A percentile compares a stretch with the other conserved stretches of the same genome.
Conservation (phyloP, 2,113 vertebrate genomes). For the Tragelaphus scriptus region DNA sequence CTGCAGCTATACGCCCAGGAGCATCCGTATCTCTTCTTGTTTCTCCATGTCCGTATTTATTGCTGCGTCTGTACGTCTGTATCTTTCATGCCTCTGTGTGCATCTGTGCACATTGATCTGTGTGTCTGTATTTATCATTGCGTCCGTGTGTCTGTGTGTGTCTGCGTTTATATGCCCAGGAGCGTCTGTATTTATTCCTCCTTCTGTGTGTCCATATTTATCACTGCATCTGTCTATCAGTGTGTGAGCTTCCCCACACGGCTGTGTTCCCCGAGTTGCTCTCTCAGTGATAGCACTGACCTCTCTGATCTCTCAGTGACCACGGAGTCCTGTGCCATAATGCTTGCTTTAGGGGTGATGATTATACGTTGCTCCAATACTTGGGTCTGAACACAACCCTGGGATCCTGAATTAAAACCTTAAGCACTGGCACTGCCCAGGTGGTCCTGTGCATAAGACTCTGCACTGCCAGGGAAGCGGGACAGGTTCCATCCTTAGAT, state of each 20-base stretch:
- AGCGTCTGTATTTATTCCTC: accelerated
- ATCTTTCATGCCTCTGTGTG: neutral
- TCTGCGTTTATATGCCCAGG: accelerated
- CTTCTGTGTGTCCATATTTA: accelerated
- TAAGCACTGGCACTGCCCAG: neutral
- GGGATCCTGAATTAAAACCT: neutral
- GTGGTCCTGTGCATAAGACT: accelerated
- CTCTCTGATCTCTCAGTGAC: neutral
- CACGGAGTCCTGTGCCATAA: accelerated
- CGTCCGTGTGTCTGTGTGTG: accelerated
- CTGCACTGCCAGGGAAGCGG: accelerated
- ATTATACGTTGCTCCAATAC: accelerated
- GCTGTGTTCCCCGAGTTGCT: accelerated
- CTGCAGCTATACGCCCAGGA: neutral
- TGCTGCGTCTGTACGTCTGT: neutral
- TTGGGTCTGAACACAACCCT: neutral
- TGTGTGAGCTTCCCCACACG: accelerated
- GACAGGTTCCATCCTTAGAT: accelerated
- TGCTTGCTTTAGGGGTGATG: neutral
- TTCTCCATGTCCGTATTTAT: neutral
- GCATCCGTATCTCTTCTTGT: accelerated
- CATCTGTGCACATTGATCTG: neutral
- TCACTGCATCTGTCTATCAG: accelerated
- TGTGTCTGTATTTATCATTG: neutral
- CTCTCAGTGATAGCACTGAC: too few species aligned